A percentile compares a stretch with the other conserved stretches of the same genome.
Conservation (phyloP, 1,140 invertebrate species). For the Drosophila willistoni region DNA sequence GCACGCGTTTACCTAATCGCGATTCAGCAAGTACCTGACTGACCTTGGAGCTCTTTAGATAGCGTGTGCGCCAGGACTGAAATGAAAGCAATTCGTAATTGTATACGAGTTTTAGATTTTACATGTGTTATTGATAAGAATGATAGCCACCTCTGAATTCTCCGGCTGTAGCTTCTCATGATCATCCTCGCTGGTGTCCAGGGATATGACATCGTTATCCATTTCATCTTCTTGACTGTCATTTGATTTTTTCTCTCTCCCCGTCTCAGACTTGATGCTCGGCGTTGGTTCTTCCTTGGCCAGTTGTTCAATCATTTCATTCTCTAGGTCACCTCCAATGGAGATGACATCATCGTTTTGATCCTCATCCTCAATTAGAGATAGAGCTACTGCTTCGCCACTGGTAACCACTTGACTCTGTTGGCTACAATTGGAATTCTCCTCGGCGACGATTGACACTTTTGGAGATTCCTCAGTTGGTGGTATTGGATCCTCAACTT, state of each 20-base stretch:
- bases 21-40: slow-evolving; percentile 85
- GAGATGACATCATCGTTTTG: slow-evolving; percentile 82
- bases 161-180: slow-evolving; percentile 50
- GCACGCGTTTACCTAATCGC: slow-evolving; percentile 84
- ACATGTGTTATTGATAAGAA: background rate
- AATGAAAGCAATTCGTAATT: background rate
- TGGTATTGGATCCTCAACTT: background rate
- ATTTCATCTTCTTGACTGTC: slow-evolving; percentile 53
- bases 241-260: slow-evolving; percentile 26
- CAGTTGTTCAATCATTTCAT: slow-evolving; percentile 72
- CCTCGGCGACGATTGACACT: background rate
- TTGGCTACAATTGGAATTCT: background rate
- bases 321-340: slow-evolving; percentile 72
- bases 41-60: slow-evolving; percentile 84
- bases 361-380: slow-evolving; percentile 66
- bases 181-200: slow-evolving; percentile 80
- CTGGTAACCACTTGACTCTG: background rate
- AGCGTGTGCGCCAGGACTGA: slow-evolving; percentile 80
- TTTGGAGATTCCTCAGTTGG: background rate
- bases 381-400: background rate
- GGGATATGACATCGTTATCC: slow-evolving; percentile 74
- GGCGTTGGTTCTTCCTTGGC: slow-evolving; percentile 49
- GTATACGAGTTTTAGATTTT: slow-evolving; percentile 6
- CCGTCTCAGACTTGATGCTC: slow-evolving; percentile 32
- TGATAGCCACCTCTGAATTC: slow-evolving; percentile 52